Base-by-base conservation (phyloP, 1,140 invertebrate species). In the Heliconius eleuchia region DNA sequence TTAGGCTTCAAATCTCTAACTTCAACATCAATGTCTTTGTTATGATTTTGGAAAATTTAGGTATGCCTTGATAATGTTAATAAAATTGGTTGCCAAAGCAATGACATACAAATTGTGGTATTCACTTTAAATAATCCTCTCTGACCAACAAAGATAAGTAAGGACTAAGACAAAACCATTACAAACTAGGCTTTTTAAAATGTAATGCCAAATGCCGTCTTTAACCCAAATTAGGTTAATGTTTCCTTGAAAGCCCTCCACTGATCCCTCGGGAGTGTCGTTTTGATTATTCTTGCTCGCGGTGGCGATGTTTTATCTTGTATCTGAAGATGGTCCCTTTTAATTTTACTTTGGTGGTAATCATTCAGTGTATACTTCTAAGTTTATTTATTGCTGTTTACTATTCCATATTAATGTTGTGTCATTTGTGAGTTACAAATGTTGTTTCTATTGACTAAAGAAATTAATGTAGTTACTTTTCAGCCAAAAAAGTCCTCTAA, bases 201-300 rank as follows among this genome's bases (percentile, higher is more conserved):
- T 52, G 60, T 57, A 70, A 76, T 55, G n/a, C 50, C 34, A 60
- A 73, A 76, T 71, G 66, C 57, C 57, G 52, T 79, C 71, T 84
- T 80, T 79, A 79, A 57, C 30, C 72, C 57, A 79, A 82, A 82
- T 84, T 84, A 82, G 83, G 83, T 84, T 84, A 84, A 80, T 77
- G 81, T 77, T 79, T 79, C 72, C 74, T 73, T 73, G 74, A 80
- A 82, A 82, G 81, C 83, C 70, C 77, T 82, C 42, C 7, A 76
- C 73, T 78, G 78, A 74, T 79, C 81, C 77, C 77, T 23, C 1
- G 77, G 74, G 74, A 79, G 76, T 76, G 74, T 55, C 39, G 52
- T 81, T 78, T 77, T 66, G 71, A 80, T 80, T 78, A 71, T 39
- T 42, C 72, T 60, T 50, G 39, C 42, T 60, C 50, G 42, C 55